Percentiles rank a stretch among this genome's conserved stretches.
Conservation (phyloP, 2,113 vertebrate genomes). For the Benitochromis conjunctus region DNA sequence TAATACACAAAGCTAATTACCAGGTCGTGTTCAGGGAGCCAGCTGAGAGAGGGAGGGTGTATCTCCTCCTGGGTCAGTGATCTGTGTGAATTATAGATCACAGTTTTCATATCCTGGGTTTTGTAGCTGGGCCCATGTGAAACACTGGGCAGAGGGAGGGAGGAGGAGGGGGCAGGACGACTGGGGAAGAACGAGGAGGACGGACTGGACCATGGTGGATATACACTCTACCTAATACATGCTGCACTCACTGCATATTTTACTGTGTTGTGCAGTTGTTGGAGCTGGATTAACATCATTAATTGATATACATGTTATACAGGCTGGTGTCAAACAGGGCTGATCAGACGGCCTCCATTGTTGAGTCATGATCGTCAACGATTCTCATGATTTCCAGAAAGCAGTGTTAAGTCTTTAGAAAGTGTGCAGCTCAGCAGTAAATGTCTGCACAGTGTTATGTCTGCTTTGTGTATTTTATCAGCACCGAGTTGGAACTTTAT, state of each 20-base stretch:
- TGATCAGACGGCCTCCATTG: no score
- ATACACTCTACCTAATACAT: neutral
- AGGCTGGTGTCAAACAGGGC: no score
- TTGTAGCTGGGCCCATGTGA: slow-evolving; percentile 24
- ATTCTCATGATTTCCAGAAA: neutral
- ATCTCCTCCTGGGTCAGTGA: slow-evolving; percentile 45
- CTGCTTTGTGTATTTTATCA: neutral
- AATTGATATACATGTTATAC: no score
- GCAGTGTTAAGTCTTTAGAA: neutral
- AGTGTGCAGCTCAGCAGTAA: neutral
- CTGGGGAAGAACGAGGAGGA: neutral
- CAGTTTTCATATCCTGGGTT: slow-evolving; percentile 39
- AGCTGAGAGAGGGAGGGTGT: neutral
- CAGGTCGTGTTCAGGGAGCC: neutral
- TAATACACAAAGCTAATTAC: slow-evolving; percentile 17
- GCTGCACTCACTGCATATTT: neutral
- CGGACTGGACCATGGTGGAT: neutral
- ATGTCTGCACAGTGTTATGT: neutral
- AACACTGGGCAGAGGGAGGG: neutral
- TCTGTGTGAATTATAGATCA: slow-evolving; percentile 66
- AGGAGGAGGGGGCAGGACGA: neutral
- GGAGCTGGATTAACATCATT: neutral
- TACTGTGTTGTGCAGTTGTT: neutral
- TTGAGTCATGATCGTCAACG: no score
- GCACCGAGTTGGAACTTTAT: neutral